Evolutionary conservation across 2,113 vertebrate genomes (phyloP).

Genomic region (Hippopotamus amphibius): DNA sequence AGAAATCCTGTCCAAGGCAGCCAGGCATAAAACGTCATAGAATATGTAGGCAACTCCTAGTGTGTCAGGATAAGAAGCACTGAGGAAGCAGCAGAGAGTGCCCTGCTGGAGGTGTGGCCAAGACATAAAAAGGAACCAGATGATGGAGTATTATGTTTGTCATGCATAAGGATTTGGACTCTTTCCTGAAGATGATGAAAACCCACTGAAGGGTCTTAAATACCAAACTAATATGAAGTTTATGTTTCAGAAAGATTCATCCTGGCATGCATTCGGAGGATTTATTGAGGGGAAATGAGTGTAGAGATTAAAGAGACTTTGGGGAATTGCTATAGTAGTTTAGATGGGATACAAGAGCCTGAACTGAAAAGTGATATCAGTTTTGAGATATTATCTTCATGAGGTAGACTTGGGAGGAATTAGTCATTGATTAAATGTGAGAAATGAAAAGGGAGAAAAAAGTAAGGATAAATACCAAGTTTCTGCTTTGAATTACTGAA

Average conservation of each 20-base stretch:
- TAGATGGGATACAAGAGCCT: neutral
- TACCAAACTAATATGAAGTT: neutral
- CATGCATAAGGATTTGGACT: neutral
- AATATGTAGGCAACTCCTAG: conserved; percentile 3
- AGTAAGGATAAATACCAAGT: neutral
- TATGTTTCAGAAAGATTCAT: conserved; percentile 31
- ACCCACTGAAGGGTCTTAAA: conserved; percentile 7
- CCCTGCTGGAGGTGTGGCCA: neutral
- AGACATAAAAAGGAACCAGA: neutral
- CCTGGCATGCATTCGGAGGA: neutral
- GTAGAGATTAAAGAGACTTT: neutral
- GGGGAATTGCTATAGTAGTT: neutral
- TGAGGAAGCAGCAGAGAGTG: neutral
- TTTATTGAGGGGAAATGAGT: conserved; percentile 23
- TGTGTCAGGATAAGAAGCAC: neutral
- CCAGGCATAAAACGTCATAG: neutral
- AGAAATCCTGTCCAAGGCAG: neutral
- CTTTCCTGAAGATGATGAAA: conserved; percentile 47
- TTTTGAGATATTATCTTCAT: neutral
- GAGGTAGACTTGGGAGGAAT: neutral
- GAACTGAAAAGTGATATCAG: neutral
- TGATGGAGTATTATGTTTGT: neutral
- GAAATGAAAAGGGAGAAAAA: conserved; percentile 23
- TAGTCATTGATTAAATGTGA: conserved; percentile 10
- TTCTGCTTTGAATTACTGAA: neutral